Percentiles rank a stretch among this genome's conserved stretches.
Evolutionary conservation across 1,140 invertebrate species (phyloP).

Genomic region (Drepana arcuata): DNA sequence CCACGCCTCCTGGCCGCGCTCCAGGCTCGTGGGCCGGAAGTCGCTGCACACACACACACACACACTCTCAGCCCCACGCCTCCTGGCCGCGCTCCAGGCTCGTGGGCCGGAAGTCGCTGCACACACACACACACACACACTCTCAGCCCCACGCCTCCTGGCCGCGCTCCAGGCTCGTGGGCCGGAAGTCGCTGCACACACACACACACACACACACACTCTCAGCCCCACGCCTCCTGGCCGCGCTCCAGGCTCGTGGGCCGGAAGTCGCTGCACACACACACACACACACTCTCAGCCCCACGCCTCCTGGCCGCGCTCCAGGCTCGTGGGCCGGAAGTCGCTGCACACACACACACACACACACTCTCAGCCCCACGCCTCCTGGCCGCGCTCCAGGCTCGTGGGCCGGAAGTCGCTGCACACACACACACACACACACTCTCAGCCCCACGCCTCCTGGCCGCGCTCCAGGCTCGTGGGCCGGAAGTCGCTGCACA

Average conservation of each 20-base stretch:
- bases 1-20: slow-evolving; percentile 84
- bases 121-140: slow-evolving; percentile 13
- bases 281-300: slow-evolving; percentile 1
- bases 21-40: slow-evolving; percentile 84
- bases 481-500: slow-evolving; percentile 82
- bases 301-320: slow-evolving; percentile 84
- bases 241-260: slow-evolving; percentile 86
- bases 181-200: slow-evolving; percentile 81
- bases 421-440: slow-evolving; percentile 25
- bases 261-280: slow-evolving; percentile 79
- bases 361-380: slow-evolving; percentile 66
- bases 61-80: slow-evolving; percentile 70
- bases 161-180: slow-evolving; percentile 85
- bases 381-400: slow-evolving; percentile 86
- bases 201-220: slow-evolving; percentile 1
- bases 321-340: slow-evolving; percentile 84
- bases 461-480: slow-evolving; percentile 86
- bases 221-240: slow-evolving; percentile 83
- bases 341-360: slow-evolving; percentile 73
- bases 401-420: slow-evolving; percentile 87
- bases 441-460: slow-evolving; percentile 79
- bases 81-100: slow-evolving; percentile 88
- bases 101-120: slow-evolving; percentile 85
- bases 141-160: slow-evolving; percentile 84
- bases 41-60: slow-evolving; percentile 73